A percentile compares a stretch with the other conserved stretches of the same genome.
phyloP scores from a whole-genome alignment of 2,888 invertebrate genomes.

The Trissolcus japonicus region DNA sequence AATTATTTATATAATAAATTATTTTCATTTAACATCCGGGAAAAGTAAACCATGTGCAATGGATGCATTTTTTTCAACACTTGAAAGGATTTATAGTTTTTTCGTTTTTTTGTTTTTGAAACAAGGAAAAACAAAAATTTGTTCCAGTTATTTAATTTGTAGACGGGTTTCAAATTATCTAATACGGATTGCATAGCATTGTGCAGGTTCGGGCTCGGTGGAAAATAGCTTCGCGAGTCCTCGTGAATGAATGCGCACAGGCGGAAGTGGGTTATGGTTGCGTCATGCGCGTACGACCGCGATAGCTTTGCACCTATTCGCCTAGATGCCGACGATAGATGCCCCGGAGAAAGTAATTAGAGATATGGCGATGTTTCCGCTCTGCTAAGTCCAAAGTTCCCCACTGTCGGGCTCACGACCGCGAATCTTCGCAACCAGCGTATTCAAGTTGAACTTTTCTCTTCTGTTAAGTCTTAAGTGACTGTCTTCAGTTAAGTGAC shows the following conservation, averaged over 20 bases:
- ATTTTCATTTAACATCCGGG: background rate
- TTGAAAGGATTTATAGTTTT: no score
- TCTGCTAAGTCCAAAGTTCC: conserved; percentile 70
- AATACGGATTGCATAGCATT: conserved; percentile 13
- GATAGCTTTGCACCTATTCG: conserved; percentile 69
- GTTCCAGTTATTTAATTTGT: conserved; percentile 23
- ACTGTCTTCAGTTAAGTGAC: no score
- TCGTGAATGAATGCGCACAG: conserved; percentile 56
- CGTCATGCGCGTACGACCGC: conserved; percentile 59
- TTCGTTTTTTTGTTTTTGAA: no score
- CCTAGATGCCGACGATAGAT: conserved; percentile 68
- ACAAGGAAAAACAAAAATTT: no score
- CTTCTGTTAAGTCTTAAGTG: no score
- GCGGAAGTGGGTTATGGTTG: conserved; percentile 59
- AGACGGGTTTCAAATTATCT: background rate
- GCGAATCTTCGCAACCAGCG: conserved; percentile 38
- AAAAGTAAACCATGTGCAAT: background rate
- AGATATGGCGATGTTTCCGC: conserved; percentile 71
- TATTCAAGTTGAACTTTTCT: background rate
- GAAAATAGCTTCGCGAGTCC: conserved; percentile 42
- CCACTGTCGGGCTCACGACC: conserved; percentile 55
- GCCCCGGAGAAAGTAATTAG: conserved; percentile 74
- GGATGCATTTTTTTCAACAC: no score
- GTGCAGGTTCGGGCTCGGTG: conserved; percentile 17
- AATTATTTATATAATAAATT: background rate